phyloP scores from a whole-genome alignment of 2,888 invertebrate species.

The Oligia strigilis region DNA sequence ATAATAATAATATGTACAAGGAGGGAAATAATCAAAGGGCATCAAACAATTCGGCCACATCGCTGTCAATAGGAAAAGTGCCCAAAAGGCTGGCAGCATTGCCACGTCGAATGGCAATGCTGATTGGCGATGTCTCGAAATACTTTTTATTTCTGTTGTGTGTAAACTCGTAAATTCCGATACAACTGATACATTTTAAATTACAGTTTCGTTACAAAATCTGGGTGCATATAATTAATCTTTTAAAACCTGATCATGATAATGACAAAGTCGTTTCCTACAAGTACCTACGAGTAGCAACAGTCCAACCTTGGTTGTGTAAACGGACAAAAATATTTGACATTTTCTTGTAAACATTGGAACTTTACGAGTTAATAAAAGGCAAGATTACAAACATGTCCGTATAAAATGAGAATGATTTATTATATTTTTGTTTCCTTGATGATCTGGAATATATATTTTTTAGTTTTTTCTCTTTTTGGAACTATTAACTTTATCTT shows the following conservation, averaged over 20 bases:
- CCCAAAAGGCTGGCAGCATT: background rate
- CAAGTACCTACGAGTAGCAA: constrained; percentile 15
- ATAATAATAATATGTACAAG: background rate
- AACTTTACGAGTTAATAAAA: constrained; percentile 56
- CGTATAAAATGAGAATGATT: constrained; percentile 46
- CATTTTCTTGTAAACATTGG: constrained; percentile 57
- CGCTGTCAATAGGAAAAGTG: background rate
- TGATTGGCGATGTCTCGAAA: background rate
- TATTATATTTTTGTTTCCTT: constrained; percentile 53
- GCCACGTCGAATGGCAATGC: background rate
- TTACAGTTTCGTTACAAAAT: constrained; percentile 51
- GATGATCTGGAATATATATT: constrained; percentile 30
- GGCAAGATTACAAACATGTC: constrained; percentile 56
- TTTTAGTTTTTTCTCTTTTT: constrained; percentile 23
- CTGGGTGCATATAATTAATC: constrained; percentile 59
- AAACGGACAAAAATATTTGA: constrained; percentile 54
- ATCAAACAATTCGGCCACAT: background rate
- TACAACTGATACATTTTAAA: constrained; percentile 40
- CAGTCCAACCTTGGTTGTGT: constrained; percentile 48
- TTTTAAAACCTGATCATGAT: constrained; percentile 56
- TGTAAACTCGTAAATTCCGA: constrained; percentile 6
- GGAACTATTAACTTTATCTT: constrained; percentile 9
- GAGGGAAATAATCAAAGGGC: background rate
- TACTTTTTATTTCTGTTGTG: constrained; percentile 4
- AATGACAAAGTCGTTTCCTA: constrained; percentile 35